Base-by-base conservation (phyloP, 2,113 vertebrate species). In the Mesitornis unicolor region DNA sequence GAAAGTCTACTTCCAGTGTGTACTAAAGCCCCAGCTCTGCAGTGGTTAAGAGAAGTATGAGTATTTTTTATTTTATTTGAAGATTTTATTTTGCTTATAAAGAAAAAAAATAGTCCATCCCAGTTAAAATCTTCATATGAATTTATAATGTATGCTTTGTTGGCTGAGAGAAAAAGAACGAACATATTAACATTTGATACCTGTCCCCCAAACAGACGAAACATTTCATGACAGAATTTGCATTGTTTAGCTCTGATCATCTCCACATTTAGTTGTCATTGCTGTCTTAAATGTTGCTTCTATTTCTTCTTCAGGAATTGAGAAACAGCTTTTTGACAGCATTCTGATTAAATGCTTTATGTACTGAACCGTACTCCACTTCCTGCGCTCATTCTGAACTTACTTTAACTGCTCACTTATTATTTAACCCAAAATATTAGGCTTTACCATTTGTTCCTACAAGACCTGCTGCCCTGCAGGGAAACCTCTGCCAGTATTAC, bases 111-210 rank as follows among this genome's bases (percentile, higher is more conserved):
- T 3, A 61, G 28, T 61, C 61, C 20, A 22, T 35, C 40, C 6
- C 22, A 88, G 29, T 91, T 97, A 33, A 47, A 75, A 77, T 69
- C 18, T 68, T 94, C 60, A 56, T 77, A 38, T 57, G 47, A 22
- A 64, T 95, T 92, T 94, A 94, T 93, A 91, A 95, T 95, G 97
- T 91, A 93, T 87, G 74, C 9, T 68, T 40, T 88, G 76, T 83
- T 96, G 95, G 84, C 81, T 93, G 81, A 83, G 67, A 95, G 63
- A 90, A 95, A 96, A 95, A 53, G 45, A 93, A 94, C 53, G 13
- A 97, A 81, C 85, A 89, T 81, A 91, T 98, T 87, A 97, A 90
- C 96, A 67, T 97, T 98, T 96, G 75, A 95, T 95, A 95, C 51
- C 35, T 63, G 71, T 94, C 81, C 51, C 97, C 86, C 71, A 95